Evolutionary conservation across 2,113 vertebrate genomes (phyloP).

Genomic region (Hemicordylus capensis): DNA sequence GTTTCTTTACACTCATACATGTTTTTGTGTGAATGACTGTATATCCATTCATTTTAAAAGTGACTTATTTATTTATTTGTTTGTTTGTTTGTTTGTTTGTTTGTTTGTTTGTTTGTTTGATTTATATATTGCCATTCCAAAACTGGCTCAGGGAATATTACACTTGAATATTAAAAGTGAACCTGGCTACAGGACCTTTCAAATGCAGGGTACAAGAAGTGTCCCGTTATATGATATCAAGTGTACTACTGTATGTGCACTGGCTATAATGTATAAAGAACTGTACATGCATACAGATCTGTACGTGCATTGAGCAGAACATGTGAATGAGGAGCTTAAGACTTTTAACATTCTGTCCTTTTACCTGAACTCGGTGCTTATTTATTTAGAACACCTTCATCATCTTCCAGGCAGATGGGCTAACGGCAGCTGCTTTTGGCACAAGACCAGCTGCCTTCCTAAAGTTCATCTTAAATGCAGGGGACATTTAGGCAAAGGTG

Average conservation of each 20-base stretch:
- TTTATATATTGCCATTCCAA: no score
- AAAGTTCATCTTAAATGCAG: conserved; percentile 1
- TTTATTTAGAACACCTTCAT: not conserved
- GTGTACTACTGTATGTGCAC: not conserved
- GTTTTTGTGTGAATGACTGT: no score
- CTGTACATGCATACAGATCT: not conserved
- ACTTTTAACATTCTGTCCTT: not conserved
- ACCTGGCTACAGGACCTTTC: no score
- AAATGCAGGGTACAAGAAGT: not conserved
- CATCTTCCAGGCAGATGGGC: not conserved
- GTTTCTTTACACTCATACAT: no score
- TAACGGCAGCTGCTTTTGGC: not conserved
- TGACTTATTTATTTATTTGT: no score
- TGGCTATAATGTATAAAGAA: not conserved
- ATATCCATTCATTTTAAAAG: no score
- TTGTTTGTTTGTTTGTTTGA: no score
- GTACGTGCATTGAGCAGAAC: no score
- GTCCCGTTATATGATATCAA: not conserved
- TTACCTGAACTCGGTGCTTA: not conserved
- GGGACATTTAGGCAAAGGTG: not conserved
- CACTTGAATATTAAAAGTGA: no score
- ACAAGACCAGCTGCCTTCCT: not conserved
- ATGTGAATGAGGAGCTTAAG: not conserved
- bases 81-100: no score
- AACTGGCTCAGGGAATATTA: no score